Evolutionary conservation across 2,797 vertebrate species (phyloP), one percentile per base, ranked within the genome.

Genomic region (Lagocephalus sceleratus): DNA sequence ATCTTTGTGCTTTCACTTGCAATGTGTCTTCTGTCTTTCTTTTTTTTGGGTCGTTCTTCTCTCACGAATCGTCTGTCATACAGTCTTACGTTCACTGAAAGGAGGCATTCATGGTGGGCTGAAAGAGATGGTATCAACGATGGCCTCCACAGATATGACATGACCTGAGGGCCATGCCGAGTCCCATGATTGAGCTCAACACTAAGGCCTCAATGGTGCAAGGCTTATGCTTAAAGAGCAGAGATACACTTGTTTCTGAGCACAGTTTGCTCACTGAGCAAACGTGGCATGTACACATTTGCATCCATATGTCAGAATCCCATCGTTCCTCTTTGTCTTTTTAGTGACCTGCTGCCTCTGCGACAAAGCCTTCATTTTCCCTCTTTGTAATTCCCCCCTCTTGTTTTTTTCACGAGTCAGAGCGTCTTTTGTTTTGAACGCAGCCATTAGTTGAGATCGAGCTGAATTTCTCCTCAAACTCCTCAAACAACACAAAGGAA

Each of bases 131-230:
- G 17, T 62, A 76, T 85, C 82, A 78, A 81, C 39, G 63, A 78
- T 81, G 78, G 60, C 77, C 84, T 78, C 56, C 73, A 56, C 51
- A 83, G 76, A 85, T 80, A 84, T 45, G 51, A 38, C 49, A 21
- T 86, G 84, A 86, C 84, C 85, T 63, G 47, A 50, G 71, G 68
- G 64, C 74, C 74, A 45, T 15, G n/a, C 63, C 26, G 67, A 62
- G 75, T 74, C 81, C 66, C 73, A 83, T 83, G 83, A 85, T 84
- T 79, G 39, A 45, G 76, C 83, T 75, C 66, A 73, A 71, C 73
- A 63, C 73, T 78, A 68, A 83, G 76, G 79, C 81, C 78, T 81
- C 73, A 82, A 71, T 80, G 64, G 68, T 19, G 6, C 17, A 25
- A 66, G 79, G 83, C 75, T 87, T 84, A 79, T 11, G 77, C 52